These are phyloP conservation scores for Erinaceus europaeus DNA, from an alignment of 2,113 vertebrate genomes.

Conservation along the genomic window DNA sequence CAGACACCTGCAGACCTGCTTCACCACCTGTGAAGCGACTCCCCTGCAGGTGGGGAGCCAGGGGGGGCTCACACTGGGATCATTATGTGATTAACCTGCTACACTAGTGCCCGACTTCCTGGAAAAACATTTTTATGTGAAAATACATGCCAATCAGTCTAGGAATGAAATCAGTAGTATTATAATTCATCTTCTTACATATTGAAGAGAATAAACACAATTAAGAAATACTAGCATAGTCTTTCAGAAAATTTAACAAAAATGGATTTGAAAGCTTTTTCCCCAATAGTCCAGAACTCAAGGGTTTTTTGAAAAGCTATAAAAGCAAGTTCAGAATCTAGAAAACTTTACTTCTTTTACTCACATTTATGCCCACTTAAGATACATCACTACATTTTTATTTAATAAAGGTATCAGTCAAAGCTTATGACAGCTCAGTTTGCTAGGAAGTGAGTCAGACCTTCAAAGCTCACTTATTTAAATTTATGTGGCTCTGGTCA, in stretches of 20 bases:
- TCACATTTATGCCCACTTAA: not conserved
- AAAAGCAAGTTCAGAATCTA: not conserved
- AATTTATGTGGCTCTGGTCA: not conserved
- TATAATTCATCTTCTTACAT: not conserved
- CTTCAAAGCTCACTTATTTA: slow-evolving; percentile 16
- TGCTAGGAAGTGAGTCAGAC: not conserved
- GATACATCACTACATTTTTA: not conserved
- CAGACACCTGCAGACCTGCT: no score
- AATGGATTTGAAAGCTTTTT: slow-evolving; percentile 18
- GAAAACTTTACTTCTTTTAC: not conserved
- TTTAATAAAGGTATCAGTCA: not conserved
- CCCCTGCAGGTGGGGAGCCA: no score
- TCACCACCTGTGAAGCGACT: no score
- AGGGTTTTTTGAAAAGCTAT: not conserved
- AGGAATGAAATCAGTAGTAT: slow-evolving; percentile 9
- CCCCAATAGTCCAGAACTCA: not conserved
- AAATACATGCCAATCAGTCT: not conserved
- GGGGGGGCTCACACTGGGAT: no score
- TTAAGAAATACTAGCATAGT: not conserved
- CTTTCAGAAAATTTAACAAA: slow-evolving; percentile 15
- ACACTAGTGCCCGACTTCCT: no score
- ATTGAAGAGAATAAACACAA: slow-evolving; percentile 1
- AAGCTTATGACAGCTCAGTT: not conserved
- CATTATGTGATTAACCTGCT: no score
- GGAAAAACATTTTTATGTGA: no score